A percentile compares a stretch with the other conserved stretches of the same genome.
Conservation (phyloP, 2,888 invertebrate genomes). For the Lycocerus yunnanus region DNA sequence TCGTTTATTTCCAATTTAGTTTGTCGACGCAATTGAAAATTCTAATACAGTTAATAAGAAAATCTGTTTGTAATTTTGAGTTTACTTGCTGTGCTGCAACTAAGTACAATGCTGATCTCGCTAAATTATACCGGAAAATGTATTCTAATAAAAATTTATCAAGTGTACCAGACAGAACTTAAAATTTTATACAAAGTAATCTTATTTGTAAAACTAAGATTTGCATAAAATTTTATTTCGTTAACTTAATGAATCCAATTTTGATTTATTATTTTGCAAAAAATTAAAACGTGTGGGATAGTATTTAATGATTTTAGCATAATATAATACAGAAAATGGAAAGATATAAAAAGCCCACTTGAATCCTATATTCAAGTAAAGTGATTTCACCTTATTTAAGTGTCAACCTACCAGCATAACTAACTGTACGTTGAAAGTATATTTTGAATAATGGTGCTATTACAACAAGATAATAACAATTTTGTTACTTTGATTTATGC, state of each 20-base stretch:
- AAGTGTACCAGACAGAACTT: neutral
- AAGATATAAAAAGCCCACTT: constrained; percentile 21
- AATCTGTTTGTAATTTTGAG: neutral
- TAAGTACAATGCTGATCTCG: neutral
- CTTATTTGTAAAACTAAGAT: no score
- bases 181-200: neutral
- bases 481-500: neutral
- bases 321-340: constrained; percentile 14
- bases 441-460: constrained; percentile 15
- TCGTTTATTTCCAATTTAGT: neutral
- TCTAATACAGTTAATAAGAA: neutral
- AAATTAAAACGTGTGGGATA: constrained; percentile 15
- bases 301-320: constrained; percentile 20
- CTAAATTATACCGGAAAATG: neutral
- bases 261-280: neutral
- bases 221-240: neutral
- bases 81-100: neutral
- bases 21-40: neutral
- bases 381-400: constrained; percentile 31
- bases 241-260: neutral
- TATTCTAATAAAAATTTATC: neutral
- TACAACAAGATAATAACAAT: constrained; percentile 20
- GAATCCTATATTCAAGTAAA: constrained; percentile 27
- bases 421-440: constrained; percentile 17
- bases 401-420: constrained; percentile 31